Evolutionary conservation across 2,113 vertebrate species (phyloP), one percentile per base, ranked within the genome.

Genomic region (Pelusios castaneus): DNA sequence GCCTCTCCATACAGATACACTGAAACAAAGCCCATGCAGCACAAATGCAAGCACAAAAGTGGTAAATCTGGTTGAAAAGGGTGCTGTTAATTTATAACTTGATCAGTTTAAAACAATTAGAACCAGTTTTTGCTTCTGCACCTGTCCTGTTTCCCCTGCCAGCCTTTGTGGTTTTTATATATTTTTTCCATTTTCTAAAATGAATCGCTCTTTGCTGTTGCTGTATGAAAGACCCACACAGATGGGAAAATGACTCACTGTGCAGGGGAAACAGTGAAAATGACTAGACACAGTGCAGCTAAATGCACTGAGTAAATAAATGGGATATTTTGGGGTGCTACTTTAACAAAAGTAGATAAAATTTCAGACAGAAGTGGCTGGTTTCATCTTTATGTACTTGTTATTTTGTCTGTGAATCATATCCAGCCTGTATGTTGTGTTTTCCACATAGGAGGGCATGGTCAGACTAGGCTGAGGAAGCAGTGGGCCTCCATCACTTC

Each of bases 41-140:
- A 45, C 24, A 47, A 77, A 29, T 31, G 14, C 16, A 38, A 67
- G 34, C 63, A 67, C 17, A 38, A 38, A 38, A 45, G 41, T 43
- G 25, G 24, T 13, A 45, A 11, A 45, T 76, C 41, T 27, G 7
- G 54, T 70, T 3, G 10, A 3, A 34, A 12, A 0, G 0, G 58
- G 34, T 0, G 29, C 31, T 34, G 73, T 47, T 34, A 21, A 73
- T 19, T 34, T 31, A 49, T 24, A 11, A 0, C 4, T 10, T 0
- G 22, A 43, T 24, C 24, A 5, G 6, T 19, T 56, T 49, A 4
- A 1, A 10, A 19, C 0, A 34, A 6, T 8, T 47, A 47, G 49
- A 77, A 85, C 22, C 13, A 16, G 38, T 47, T 73, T 49, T 55
- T 14, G 45, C 38, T 2, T 63, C 41, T 7, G 3, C 55, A 17